Evolutionary conservation across 2,888 invertebrate genomes (phyloP), one percentile per base, ranked within the genome.

Genomic region (Acrocyrtus sp.): DNA sequence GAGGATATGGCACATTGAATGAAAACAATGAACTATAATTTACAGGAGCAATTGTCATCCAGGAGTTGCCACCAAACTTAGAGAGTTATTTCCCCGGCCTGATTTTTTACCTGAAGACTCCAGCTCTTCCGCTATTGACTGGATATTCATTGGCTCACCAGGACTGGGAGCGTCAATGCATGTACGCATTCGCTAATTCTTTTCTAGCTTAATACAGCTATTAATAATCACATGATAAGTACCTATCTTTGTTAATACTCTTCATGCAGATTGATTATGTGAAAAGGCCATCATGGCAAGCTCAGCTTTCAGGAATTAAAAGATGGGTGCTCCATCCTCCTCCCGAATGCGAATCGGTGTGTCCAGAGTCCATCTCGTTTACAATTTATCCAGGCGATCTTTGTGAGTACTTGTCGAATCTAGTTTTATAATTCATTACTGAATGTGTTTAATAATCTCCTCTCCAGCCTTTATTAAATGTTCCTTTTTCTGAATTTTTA

Each of bases 201-300:
- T 21, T 24, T n/a, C 26, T 6, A n/a, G 27, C 4, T 22, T 34
- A 27, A 56, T 10, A 29, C 4, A n/a, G 17, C n/a, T 29, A 17
- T 21, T 22, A 26, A 27, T n/a, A 8, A 26, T 15, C 19, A 10
- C 26, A 51, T 21, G 22, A 41, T 39, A 58, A 41, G 17, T 34
- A 17, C 12, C 41, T 34, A 21, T 39, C 15, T 21, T 41, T 41
- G 21, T 22, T 50, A 34, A 15, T 50, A 41, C 27, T 22, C 15
- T 48, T 45, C 19, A 77, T 87, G 54, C 84, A 95, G 95, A 85
- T 96, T 83, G 96, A 96, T 85, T 95, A 94, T 83, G 96, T 96
- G 79, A 90, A 92, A 80, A 89, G 95, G 74, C 88, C 96, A 29
- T 95, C 95, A 89, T 96, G 96, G 96, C 96, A 96, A 85, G 95